phyloP scores from a whole-genome alignment of 1,140 invertebrate genomes.

The Drosophila sulfurigaster region DNA sequence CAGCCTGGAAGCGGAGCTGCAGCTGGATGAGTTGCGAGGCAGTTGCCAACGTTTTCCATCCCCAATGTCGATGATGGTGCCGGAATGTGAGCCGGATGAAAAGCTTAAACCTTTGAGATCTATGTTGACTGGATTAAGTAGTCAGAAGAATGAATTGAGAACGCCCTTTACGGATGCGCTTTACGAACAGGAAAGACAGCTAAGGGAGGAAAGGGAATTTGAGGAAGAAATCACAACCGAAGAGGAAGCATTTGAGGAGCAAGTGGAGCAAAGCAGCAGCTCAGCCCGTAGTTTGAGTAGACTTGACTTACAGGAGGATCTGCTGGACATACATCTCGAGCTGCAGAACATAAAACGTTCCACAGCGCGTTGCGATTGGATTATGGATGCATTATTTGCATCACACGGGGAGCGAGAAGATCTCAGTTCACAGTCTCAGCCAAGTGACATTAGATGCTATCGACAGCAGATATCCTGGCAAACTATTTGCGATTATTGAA shows the following conservation, averaged over 20 bases:
- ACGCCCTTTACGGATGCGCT: constrained; percentile 6
- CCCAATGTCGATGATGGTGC: constrained; percentile 51
- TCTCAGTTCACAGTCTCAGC: neutral
- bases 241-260: neutral
- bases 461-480: neutral
- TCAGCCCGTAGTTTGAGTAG: neutral
- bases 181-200: neutral
- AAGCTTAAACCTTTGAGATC: constrained; percentile 22
- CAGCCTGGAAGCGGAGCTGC: constrained; percentile 44
- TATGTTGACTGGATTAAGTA: constrained; percentile 17
- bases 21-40: constrained; percentile 24
- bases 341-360: constrained; percentile 2
- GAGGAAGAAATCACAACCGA: neutral
- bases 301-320: neutral
- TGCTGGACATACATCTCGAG: neutral
- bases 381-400: constrained; percentile 6
- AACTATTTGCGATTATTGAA: constrained; percentile 12
- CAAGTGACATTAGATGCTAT: neutral
- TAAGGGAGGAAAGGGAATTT: neutral
- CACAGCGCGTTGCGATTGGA: neutral
- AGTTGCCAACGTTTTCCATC: constrained; percentile 52
- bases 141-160: neutral
- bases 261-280: neutral
- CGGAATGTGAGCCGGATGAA: constrained; percentile 9
- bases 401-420: neutral